phyloP scores from a whole-genome alignment of 92 coral and sea anemone species.

The Phymanthus crucifer region DNA sequence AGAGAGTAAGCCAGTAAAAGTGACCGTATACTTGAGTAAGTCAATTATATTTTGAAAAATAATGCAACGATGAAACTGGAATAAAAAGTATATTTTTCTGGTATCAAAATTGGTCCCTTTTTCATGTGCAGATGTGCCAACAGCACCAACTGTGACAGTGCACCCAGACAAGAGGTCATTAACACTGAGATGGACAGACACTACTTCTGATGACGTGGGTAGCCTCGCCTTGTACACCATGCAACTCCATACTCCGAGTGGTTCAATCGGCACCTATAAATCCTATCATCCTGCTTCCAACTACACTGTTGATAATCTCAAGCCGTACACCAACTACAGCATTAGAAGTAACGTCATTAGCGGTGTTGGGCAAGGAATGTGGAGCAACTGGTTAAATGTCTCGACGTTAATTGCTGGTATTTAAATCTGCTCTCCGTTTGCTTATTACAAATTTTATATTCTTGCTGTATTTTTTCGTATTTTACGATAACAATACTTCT shows the following conservation, averaged over 20 bases:
- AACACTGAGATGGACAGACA: not conserved
- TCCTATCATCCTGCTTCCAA: not conserved
- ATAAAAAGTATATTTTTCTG: too few relatives aligned
- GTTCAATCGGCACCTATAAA: not conserved
- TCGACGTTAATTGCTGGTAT: slow-evolving; percentile 30
- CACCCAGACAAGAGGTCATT: not conserved
- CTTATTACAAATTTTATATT: not conserved
- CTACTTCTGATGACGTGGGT: slow-evolving; percentile 8
- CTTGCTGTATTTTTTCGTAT: too few relatives aligned
- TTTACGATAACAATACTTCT: too few relatives aligned
- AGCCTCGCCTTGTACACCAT: not conserved
- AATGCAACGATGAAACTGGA: too few relatives aligned
- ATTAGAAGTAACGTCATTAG: slow-evolving; percentile 26
- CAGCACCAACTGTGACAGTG: not conserved
- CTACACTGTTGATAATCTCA: not conserved
- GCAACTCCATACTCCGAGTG: not conserved
- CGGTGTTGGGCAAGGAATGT: slow-evolving; percentile 36
- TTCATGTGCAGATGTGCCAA: slow-evolving; percentile 15
- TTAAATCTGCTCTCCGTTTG: too few relatives aligned
- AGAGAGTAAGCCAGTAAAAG: too few relatives aligned
- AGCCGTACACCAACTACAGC: slow-evolving; percentile 32
- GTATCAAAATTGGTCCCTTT: not conserved
- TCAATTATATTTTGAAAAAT: too few relatives aligned
- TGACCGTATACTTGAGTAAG: too few relatives aligned
- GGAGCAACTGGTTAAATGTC: slow-evolving; percentile 11